Evolutionary conservation across 2,113 vertebrate genomes (phyloP), one percentile per base, ranked within the genome.

Genomic region (Grantiella picta): DNA sequence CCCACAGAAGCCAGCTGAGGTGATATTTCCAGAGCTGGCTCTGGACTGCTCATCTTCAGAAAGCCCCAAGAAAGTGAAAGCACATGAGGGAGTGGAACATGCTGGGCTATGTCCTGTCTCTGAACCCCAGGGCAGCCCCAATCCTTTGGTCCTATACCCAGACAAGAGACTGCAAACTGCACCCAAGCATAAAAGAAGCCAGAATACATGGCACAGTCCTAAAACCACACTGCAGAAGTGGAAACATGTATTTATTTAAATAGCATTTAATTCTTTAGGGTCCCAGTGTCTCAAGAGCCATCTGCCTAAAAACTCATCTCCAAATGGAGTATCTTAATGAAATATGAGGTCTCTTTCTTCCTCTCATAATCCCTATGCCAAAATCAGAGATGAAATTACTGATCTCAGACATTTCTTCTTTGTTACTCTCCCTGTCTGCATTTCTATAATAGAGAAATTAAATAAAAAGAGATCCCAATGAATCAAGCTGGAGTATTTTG

Each of bases 271-370:
- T 91, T 47, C 53, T 94, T 72, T 63, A 50, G 91, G 85, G 76
- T 81, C 31, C 61, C 90, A 60, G 82, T 38, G 87, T 79, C 95
- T 95, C 86, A 90, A 96, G 82, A 96, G 92, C 89, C 94, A 90
- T 91, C 92, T 96, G 96, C 94, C 95, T 94, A 92, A 95, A 97
- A 97, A 97, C 94, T 96, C 94, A 80, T 96, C 95, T 94, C 92
- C 80, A 96, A 91, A 92, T 82, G 91, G 91, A 91, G 82, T 95
- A 97, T 95, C 90, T 86, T 96, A 97, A 93, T 92, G 94, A 97
- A 98, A 97, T 82, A 94, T 7, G 66, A 97, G 71, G 85, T 94
- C 89, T 86, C 56, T 65, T 80, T 89, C 92, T 97, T 95, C 89
- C 95, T 94, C 94, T 76, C 85, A 90, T 91, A 73, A 28, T 82